Evolutionary conservation across 2,797 vertebrate genomes (phyloP).

Genomic region (Betta splendens): DNA sequence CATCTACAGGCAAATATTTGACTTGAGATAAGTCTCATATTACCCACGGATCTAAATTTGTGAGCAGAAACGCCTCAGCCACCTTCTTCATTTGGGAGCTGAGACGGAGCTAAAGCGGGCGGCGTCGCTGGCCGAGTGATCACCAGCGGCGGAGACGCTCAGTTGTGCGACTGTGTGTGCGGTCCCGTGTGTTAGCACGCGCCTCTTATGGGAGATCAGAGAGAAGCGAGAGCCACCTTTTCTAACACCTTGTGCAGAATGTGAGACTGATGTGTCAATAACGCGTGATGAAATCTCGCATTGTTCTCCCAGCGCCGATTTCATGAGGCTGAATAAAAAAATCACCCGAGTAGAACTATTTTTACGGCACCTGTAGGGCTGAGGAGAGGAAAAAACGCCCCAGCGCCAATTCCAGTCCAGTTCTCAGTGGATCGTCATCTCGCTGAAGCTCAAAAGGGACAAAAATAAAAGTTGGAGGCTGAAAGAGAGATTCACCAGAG

Average conservation of each 20-base stretch:
- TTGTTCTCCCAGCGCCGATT: neutral
- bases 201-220: neutral
- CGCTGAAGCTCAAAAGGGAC: conserved; percentile 39
- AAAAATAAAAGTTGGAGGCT: conserved; percentile 27
- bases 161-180: neutral
- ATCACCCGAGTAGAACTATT: conserved; percentile 38
- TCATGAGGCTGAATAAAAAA: conserved; percentile 14
- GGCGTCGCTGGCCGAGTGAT: neutral
- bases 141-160: neutral
- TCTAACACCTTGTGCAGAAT: conserved; percentile 9
- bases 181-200: too few relatives aligned
- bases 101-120: conserved; percentile 46
- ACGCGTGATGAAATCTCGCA: neutral
- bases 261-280: conserved; percentile 26
- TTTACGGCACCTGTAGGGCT: conserved; percentile 52
- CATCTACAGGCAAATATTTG: conserved; percentile 74
- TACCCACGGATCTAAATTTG: conserved; percentile 62
- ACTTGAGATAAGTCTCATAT: conserved; percentile 71
- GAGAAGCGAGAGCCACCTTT: neutral
- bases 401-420: conserved; percentile 30
- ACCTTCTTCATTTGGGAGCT: conserved; percentile 34
- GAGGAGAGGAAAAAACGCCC: conserved; percentile 10
- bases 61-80: conserved; percentile 41
- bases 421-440: conserved; percentile 28
- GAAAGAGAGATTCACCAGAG: conserved; percentile 41